These are phyloP conservation scores for Latrodectus geometricus DNA, from an alignment of 1,140 invertebrate species.

Conservation along the genomic window DNA sequence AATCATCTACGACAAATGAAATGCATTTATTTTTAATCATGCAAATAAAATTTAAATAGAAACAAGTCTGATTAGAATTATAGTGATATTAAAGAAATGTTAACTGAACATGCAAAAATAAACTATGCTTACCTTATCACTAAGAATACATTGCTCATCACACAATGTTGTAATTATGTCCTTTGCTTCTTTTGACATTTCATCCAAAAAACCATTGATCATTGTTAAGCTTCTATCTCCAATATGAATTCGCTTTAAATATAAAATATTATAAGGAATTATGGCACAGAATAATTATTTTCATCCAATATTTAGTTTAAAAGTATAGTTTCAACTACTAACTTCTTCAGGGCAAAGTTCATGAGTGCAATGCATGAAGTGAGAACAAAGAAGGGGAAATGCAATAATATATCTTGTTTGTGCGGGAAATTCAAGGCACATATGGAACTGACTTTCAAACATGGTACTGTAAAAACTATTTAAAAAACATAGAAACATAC, in stretches of 20 bases:
- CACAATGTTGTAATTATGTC: conserved; percentile 99
- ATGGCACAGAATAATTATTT: neutral
- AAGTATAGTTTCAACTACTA: conserved; percentile 58
- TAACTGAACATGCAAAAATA: no score
- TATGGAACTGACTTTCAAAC: conserved; percentile 98
- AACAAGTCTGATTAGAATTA: neutral
- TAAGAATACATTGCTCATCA: conserved; percentile 95
- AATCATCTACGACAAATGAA: neutral
- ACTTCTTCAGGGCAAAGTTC: conserved; percentile 97
- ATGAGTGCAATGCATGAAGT: conserved; percentile 98
- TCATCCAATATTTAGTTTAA: neutral
- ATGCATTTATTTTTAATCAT: neutral
- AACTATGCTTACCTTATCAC: conserved; percentile 77
- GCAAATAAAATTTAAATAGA: neutral
- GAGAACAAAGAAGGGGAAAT: conserved; percentile 96
- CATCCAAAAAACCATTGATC: conserved; percentile 96
- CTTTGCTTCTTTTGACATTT: conserved; percentile 99
- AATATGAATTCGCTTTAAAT: conserved; percentile 84
- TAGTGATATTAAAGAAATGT: neutral
- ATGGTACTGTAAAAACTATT: conserved; percentile 92
- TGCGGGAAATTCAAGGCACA: conserved; percentile 97
- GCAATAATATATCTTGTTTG: conserved; percentile 98
- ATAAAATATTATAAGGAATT: conserved; percentile 25
- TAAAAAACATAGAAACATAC: no score
- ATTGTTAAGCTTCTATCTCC: conserved; percentile 94